These are phyloP conservation scores for Nematolebias whitei DNA, from an alignment of 2,113 vertebrate genomes.

Conservation along the genomic window DNA sequence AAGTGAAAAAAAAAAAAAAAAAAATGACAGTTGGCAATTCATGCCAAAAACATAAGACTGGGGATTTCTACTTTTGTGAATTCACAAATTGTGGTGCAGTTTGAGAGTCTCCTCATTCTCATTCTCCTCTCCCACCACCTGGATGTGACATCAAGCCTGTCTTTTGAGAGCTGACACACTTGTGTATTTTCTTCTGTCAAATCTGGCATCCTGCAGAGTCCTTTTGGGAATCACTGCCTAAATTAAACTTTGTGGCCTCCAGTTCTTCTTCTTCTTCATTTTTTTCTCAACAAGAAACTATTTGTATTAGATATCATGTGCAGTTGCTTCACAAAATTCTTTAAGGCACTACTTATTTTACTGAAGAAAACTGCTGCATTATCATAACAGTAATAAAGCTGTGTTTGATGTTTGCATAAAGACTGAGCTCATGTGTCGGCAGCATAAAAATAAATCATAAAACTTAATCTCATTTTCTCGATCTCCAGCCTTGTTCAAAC, in stretches of 20 bases:
- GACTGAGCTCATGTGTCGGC: neutral
- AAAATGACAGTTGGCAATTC: neutral
- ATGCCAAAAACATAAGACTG: constrained; percentile 1
- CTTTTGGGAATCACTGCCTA: constrained; percentile 10
- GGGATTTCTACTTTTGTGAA: neutral
- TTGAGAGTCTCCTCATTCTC: constrained; percentile 2
- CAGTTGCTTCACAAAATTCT: constrained; percentile 7
- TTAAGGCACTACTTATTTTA: too few species aligned
- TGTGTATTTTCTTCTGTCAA: constrained; percentile 8
- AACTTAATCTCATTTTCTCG: constrained; percentile 22
- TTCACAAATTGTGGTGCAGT: neutral
- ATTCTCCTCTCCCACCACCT: neutral
- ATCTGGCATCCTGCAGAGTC: constrained; percentile 19
- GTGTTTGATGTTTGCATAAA: neutral
- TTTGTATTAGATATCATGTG: constrained; percentile 10
- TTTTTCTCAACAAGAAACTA: constrained; percentile 14
- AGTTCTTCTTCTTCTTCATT: constrained; percentile 7
- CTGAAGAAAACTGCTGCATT: constrained; percentile 14
- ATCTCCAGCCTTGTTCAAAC: constrained; percentile 12
- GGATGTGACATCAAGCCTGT: neutral
- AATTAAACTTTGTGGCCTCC: constrained; percentile 32
- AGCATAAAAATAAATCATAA: constrained; percentile 3
- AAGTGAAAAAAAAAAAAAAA: neutral
- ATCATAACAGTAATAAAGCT: constrained; percentile 19
- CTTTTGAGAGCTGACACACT: constrained; percentile 5